Conservation (phyloP, 2,113 vertebrate genomes). For the Prolemur simus region DNA sequence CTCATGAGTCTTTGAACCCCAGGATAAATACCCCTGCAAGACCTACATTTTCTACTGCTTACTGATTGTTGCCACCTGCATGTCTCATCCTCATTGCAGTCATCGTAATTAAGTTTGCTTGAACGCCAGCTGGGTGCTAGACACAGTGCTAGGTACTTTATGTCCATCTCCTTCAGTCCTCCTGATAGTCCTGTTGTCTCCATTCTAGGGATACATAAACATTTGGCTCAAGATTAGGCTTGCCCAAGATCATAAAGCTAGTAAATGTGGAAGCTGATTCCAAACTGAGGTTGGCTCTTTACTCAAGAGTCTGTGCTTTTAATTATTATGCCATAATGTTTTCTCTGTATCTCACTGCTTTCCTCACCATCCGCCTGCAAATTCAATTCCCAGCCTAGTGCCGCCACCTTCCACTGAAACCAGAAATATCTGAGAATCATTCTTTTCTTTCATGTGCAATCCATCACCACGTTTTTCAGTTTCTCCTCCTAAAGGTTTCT, state of each 20-base stretch:
- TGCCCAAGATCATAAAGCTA: neutral
- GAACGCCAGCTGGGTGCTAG: neutral
- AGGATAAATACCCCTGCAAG: neutral
- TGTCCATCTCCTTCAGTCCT: neutral
- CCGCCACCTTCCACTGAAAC: neutral
- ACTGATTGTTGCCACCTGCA: neutral
- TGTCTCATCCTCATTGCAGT: neutral
- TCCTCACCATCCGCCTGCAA: neutral
- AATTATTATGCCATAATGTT: neutral
- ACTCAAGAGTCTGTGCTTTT: neutral
- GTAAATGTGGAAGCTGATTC: neutral
- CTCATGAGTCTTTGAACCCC: neutral
- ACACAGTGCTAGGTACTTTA: neutral
- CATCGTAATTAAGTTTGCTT: neutral
- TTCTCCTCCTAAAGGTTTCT: conserved; percentile 22
- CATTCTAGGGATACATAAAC: neutral
- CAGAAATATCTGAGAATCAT: neutral
- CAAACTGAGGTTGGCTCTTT: neutral
- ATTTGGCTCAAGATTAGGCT: neutral
- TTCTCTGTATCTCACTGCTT: neutral
- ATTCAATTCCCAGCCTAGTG: neutral
- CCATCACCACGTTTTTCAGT: neutral
- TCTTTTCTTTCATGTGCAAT: neutral
- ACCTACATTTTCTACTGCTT: neutral
- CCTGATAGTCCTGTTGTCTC: neutral